A percentile compares a stretch with the other conserved stretches of the same genome.
Conservation (phyloP, 1,140 invertebrate genomes). For the Camponotus floridanus region DNA sequence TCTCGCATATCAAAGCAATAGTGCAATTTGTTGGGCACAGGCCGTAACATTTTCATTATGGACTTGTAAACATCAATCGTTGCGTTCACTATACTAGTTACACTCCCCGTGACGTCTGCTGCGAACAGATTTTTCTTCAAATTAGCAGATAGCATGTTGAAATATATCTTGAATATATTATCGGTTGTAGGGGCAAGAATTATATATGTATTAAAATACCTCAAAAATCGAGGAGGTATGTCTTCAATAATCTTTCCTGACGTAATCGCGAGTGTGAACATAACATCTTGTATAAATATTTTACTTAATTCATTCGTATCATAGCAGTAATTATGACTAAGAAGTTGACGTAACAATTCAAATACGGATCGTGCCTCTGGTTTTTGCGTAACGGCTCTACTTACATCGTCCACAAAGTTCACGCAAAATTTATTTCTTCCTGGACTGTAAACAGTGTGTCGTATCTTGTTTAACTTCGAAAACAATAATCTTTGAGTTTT, state of each 20-base stretch:
- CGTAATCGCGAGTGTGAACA: constrained; percentile 88
- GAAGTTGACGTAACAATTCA: constrained; percentile 90
- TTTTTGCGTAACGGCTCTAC: constrained; percentile 87
- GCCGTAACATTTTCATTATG: constrained; percentile 85
- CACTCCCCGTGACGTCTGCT: constrained; percentile 87
- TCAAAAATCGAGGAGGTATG: constrained; percentile 88
- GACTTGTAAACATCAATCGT: constrained; percentile 88
- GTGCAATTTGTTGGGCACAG: constrained; percentile 89
- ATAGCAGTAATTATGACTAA: constrained; percentile 89
- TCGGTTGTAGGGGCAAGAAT: constrained; percentile 88
- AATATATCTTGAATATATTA: constrained; percentile 89
- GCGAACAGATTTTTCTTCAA: constrained; percentile 88
- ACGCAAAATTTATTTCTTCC: constrained; percentile 87
- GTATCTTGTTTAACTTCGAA: constrained; percentile 88
- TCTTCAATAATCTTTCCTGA: constrained; percentile 66
- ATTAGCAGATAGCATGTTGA: constrained; percentile 87
- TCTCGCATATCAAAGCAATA: constrained; percentile 90
- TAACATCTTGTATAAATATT: constrained; percentile 88
- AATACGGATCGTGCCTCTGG: constrained; percentile 87
- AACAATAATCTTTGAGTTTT: constrained; percentile 89
- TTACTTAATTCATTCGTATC: constrained; percentile 87
- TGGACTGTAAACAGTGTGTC: constrained; percentile 87
- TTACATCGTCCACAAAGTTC: constrained; percentile 91
- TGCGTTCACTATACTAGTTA: constrained; percentile 88
- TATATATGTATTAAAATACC: constrained; percentile 89